Evolutionary conservation across 2,797 vertebrate genomes (phyloP), one percentile per base, ranked within the genome.

Genomic region (Microhierax caerulescens): DNA sequence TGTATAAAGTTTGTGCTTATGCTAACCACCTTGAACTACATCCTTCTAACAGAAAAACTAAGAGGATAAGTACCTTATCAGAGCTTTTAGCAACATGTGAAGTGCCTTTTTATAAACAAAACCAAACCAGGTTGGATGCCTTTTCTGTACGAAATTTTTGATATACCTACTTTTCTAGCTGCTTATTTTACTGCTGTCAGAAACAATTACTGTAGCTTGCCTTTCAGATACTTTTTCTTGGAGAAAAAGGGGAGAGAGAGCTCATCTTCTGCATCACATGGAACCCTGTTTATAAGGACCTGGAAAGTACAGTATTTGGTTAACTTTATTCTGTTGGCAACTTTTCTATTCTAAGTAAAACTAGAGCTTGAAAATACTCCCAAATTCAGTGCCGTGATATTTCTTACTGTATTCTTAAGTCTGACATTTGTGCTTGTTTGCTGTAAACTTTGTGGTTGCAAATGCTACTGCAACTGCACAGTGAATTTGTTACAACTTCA

Each of bases 101-200:
- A 98, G 98, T 98, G 98, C 96, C 98, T 98, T 98, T 97, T 97
- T 88, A 60, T 95, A 93, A 97, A 96, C 93, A 88, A 95, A 90
- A 96, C 93, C 54, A 63, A 97, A 95, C 65, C 45, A 96, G 70
- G 86, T 88, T 6, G 25, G 95, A 91, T 94, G 72, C 95, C 84
- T 91, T 95, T 97, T 95, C 60, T 88, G n/a, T 92, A 90, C 95
- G 57, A 95, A 76, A 73, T 90, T 93, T 95, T 95, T 90, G 56
- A 92, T 90, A 87, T 16, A 90, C 15, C 39, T 88, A 90, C 93
- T 96, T 95, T 92, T 86, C 77, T 94, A 61, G 94, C 37, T 92
- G 51, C 78, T 94, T 96, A 75, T 90, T 88, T 83, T 97, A 45
- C 32, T 94, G 72, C 80, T 88, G 67, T 84, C 53, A 59, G 60